Conservation (phyloP, 1,140 invertebrate genomes). For the Drosophila seguyi region DNA sequence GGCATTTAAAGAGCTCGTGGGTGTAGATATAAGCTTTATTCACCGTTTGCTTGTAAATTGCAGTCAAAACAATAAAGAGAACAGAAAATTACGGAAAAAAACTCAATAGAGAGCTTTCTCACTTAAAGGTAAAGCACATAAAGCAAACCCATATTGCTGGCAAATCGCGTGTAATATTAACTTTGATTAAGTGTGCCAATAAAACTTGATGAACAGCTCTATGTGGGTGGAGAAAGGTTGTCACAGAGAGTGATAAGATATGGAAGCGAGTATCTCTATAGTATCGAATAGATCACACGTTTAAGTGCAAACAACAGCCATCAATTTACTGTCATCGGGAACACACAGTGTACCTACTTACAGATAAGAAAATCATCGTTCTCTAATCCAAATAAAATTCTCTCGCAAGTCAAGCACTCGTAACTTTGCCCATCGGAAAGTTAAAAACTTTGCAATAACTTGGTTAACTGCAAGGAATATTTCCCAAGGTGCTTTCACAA, state of each 20-base stretch:
- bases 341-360: background rate
- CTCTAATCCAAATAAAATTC: constrained; percentile 44
- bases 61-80: too few relatives aligned
- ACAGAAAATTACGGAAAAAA: too few relatives aligned
- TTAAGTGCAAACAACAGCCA: background rate
- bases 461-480: constrained; percentile 30
- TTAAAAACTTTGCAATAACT: constrained; percentile 33
- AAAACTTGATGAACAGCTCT: constrained; percentile 13
- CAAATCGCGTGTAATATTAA: constrained; percentile 15
- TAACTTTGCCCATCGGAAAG: constrained; percentile 26
- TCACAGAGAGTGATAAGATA: constrained; percentile 19
- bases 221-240: background rate
- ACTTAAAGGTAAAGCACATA: background rate
- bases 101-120: too few relatives aligned
- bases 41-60: too few relatives aligned
- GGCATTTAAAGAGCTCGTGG: too few relatives aligned
- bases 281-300: background rate
- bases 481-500: constrained; percentile 37
- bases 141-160: background rate
- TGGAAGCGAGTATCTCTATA: background rate
- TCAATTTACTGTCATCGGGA: background rate
- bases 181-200: constrained; percentile 34
- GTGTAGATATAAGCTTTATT: too few relatives aligned
- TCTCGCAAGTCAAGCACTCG: constrained; percentile 9
- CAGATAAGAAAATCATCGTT: constrained; percentile 23